A percentile compares a stretch with the other conserved stretches of the same genome.
Conservation (phyloP, 2,797 vertebrate species). For the Galago senegalensis region DNA sequence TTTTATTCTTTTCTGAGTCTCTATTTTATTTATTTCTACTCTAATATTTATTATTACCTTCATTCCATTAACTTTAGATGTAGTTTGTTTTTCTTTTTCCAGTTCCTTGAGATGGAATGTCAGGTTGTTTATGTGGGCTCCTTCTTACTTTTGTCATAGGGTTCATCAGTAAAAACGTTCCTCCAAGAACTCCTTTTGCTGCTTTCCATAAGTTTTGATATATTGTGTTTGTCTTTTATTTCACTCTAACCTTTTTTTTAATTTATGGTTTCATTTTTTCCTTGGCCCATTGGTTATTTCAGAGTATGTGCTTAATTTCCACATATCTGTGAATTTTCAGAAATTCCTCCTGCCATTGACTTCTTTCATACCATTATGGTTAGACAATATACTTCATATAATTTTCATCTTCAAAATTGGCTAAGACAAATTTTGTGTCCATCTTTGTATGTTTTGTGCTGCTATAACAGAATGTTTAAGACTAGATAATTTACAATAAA, state of each 20-base stretch:
- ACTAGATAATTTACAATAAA: background rate
- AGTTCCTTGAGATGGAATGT: background rate
- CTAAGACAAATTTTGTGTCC: too few species aligned
- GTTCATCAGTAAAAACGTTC: background rate
- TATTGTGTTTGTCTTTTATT: background rate
- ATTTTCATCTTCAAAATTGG: too few species aligned
- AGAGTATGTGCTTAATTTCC: background rate
- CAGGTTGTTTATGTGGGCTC: background rate
- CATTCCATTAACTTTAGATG: background rate
- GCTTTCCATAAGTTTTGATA: background rate
- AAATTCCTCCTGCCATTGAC: background rate
- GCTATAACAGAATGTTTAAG: too few species aligned
- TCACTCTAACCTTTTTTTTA: background rate
- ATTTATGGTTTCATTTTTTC: background rate
- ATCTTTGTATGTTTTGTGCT: too few species aligned
- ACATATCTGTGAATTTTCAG: background rate
- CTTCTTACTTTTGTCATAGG: background rate
- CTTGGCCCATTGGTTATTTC: background rate
- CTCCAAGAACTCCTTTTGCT: background rate
- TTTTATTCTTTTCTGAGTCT: background rate
- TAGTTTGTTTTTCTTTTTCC: background rate
- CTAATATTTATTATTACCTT: background rate
- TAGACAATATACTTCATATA: background rate
- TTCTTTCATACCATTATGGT: background rate
- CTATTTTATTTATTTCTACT: background rate